Evolutionary conservation across 2,888 invertebrate genomes (phyloP), one percentile per base, ranked within the genome.

Genomic region (Mongoloraphidia duomilia): DNA sequence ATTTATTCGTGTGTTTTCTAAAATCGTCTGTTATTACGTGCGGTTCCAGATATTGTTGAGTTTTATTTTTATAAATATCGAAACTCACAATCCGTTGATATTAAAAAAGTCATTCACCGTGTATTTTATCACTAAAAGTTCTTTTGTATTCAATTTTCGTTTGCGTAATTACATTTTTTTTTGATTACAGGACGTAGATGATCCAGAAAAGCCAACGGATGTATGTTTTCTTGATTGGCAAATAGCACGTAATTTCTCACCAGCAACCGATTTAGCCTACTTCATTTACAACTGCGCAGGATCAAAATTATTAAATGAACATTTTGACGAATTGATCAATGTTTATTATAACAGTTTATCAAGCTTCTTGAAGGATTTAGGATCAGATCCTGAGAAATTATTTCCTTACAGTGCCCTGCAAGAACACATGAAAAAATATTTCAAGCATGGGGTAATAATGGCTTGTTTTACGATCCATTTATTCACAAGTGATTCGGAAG

Each of bases 181-280:
- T 9, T 42, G 14, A 2, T 47, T 41, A 14, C 13, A 47, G 47
- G 47, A 47, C 17, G 9, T 12, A 11, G 49, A 57, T 44, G 33
- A 50, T 33, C 52, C 55, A 26, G 48, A 47, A 10, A 43, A 34
- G 26, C 61, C 60, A 45, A 58, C 59, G 8, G 47, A 57, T n/a
- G 35, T 60, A 9, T 58, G 58, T 44, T 51, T 60, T 12, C 44
- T 61, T 11, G 61, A 61, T 43, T 61, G 60, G 56, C 61, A 61
- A 52, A 46, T 60, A n/a, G 50, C 56, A 8, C 52, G 57, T 9
- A 50, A 53, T 37, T 56, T 56, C 8, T 57, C 60, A 1, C 61
- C 62, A 1, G 61, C 58, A 4, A 51, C 55, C 34, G 67, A 67
- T 49, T 46, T 67, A 38, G 54, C 61, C 4, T 65, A 66, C 51